phyloP scores from a whole-genome alignment of 2,888 invertebrate genomes.

The Pycnomerus fuliginosus region DNA sequence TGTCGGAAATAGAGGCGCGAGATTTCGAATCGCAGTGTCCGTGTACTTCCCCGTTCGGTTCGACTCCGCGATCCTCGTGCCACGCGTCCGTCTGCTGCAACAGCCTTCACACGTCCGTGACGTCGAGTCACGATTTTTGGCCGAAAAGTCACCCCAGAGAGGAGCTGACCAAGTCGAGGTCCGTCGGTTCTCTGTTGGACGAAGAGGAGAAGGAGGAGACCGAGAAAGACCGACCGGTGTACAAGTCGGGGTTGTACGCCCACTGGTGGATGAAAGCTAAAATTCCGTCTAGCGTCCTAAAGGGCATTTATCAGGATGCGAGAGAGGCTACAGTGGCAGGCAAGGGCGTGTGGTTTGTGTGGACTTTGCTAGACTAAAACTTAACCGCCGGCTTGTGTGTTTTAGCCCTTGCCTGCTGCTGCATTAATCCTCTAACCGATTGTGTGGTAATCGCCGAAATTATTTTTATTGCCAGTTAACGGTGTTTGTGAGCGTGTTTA shows the following conservation, averaged over 20 bases:
- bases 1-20: conserved; percentile 58
- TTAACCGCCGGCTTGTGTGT: conserved; percentile 32
- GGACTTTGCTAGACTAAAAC: conserved; percentile 24
- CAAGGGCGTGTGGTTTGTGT: conserved; percentile 48
- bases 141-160: conserved; percentile 45
- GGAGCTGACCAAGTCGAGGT: conserved; percentile 40
- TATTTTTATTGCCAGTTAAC: too few relatives aligned
- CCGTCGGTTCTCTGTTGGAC: conserved; percentile 37
- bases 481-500: too few relatives aligned
- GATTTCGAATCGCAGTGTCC: conserved; percentile 70
- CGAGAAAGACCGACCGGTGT: conserved; percentile 53
- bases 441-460: too few relatives aligned
- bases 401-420: conserved; percentile 40
- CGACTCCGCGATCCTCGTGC: conserved; percentile 67
- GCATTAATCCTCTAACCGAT: conserved; percentile 26
- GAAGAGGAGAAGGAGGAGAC: conserved; percentile 23
- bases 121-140: conserved; percentile 53
- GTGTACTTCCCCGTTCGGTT: conserved; percentile 72
- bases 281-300: conserved; percentile 65
- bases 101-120: conserved; percentile 57
- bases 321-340: conserved; percentile 47
- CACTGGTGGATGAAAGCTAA: conserved; percentile 93
- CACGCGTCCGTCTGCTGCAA: conserved; percentile 60
- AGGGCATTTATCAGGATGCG: conserved; percentile 50
- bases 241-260: conserved; percentile 82